Evolutionary conservation across 1,140 invertebrate genomes (phyloP), one percentile per base, ranked within the genome.

Genomic region (Drosophila athabasca): DNA sequence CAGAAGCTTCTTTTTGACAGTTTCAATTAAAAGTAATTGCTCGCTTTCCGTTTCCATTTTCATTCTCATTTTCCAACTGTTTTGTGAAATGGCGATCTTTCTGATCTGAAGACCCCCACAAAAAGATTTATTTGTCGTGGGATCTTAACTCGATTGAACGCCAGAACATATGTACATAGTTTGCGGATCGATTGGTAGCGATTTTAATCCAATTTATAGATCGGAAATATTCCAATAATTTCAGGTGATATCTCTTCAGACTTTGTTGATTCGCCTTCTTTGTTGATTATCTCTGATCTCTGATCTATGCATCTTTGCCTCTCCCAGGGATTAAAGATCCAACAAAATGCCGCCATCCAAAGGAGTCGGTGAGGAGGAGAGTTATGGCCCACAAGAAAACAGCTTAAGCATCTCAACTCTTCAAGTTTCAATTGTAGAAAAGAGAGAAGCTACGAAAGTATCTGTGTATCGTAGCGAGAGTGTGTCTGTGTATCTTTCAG

Each of bases 21-120:
- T 87, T 87, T 87, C 82, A 87, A 87, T 87, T 87, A 81, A 88
- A 87, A 88, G 85, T 88, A 87, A 87, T 87, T 87, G 82, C 83
- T 87, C 79, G 82, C 82, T 66, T 87, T 87, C 82, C 79, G 75
- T 79, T 87, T 84, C 72, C 54, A 75, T 60, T 24, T 53, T 29
- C 22, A 22, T 13, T 15, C 29, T 53, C 65, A 54, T 72, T 62
- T 73, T 76, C 76, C 70, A 72, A 76, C 55, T 66, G 59, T 35
- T 53, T 50, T 41, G 22, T n/a, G 35, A 41, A 9, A 48, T 43
- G 54, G 24, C 39, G 31, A 35, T 50, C 35, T 41, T 19, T 39
- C 22, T 51, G 59, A 62, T 39, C 58, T 8, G n/a, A 11, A 9
- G 15, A 31, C 8, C 53, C 26, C 58, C 49, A 39, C 53, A 11